Base-by-base conservation (phyloP, 2,797 vertebrate species). In the Alectoris magna region DNA sequence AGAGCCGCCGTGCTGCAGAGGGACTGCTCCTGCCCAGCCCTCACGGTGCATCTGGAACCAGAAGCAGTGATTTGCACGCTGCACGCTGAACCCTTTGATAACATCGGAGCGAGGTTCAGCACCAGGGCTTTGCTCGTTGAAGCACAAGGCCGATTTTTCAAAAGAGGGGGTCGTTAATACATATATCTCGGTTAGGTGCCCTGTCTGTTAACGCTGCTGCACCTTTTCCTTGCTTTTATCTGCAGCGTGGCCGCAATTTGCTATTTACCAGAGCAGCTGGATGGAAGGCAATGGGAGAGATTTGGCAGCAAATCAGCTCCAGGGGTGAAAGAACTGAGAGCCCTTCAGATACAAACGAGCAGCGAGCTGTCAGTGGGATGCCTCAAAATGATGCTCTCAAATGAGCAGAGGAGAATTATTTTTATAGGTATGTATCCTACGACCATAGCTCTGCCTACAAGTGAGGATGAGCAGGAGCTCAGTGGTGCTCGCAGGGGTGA, bases 391-490 rank as follows among this genome's bases (percentile, higher is more conserved):
- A 34, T 44, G 59, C 23, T 59, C 19, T 31, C 4, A 12, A 23
- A 59, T 19, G 46, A 46, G 51, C 43, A 53, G 51, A 21, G n/a
- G 34, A 31, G 63, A 55, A 78, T 2, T n/a, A 11, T 53, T 19
- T 29, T 2, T 10, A 4, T 21, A 41, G 10, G 6, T 26, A 14
- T 13, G 3, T 41, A 1, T 80, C 18, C 48, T 63, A 19, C 43
- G 58, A 70, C 38, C 16, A 70, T 4, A 74, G 49, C 38, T 58
- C 27, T 85, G 62, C 18, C 41, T 68, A 56, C 9, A 64, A 34
- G 43, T 19, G 27, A 39, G 21, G 29, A n/a, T 0, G 0, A 58
- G 73, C 10, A 3, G 24, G 34, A 77, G 49, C 9, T 34, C 2
- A 0, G 11, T 53, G 51, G 14, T 53, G 26, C 26, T 29, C 9